Conservation (phyloP, 2,888 invertebrate species). For the Zootermopsis nevadensis region DNA sequence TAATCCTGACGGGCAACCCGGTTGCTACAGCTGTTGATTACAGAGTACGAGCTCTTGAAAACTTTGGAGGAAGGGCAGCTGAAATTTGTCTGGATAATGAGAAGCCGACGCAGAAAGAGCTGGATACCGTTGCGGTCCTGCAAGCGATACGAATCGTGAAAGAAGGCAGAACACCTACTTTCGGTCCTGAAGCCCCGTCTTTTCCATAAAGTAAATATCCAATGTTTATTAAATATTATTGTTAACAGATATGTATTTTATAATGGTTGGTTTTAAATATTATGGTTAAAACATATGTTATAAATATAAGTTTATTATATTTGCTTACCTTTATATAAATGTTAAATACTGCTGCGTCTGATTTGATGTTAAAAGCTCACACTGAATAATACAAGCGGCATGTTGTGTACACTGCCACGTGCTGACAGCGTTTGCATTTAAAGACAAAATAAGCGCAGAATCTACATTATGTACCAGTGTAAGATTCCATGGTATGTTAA, state of each 20-base stretch:
- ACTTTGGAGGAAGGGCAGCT: slow-evolving; percentile 84
- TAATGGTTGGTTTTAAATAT: not conserved
- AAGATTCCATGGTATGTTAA: too few species aligned
- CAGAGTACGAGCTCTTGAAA: slow-evolving; percentile 87
- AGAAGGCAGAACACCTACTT: slow-evolving; percentile 73
- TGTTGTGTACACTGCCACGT: too few species aligned
- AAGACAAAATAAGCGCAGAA: too few species aligned
- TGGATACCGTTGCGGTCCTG: slow-evolving; percentile 91
- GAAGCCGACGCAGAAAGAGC: slow-evolving; percentile 85
- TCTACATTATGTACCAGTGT: too few species aligned
- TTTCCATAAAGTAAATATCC: slow-evolving; percentile 38
- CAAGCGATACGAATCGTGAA: slow-evolving; percentile 86
- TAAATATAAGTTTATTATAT: not conserved
- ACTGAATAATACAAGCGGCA: too few species aligned
- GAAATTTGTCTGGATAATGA: slow-evolving; percentile 91
- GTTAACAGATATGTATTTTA: not conserved
- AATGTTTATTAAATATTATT: too few species aligned
- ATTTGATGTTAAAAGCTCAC: too few species aligned
- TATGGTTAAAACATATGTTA: not conserved
- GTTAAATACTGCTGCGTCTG: not conserved
- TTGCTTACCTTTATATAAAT: not conserved
- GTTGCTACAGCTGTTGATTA: slow-evolving; percentile 90
- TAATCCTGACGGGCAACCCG: slow-evolving; percentile 90
- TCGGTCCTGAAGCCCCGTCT: slow-evolving; percentile 56
- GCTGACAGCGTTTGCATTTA: too few species aligned